A percentile compares a stretch with the other conserved stretches of the same genome.
phyloP scores from a whole-genome alignment of 2,113 vertebrate species.

The Chloropsis cyanopogon region DNA sequence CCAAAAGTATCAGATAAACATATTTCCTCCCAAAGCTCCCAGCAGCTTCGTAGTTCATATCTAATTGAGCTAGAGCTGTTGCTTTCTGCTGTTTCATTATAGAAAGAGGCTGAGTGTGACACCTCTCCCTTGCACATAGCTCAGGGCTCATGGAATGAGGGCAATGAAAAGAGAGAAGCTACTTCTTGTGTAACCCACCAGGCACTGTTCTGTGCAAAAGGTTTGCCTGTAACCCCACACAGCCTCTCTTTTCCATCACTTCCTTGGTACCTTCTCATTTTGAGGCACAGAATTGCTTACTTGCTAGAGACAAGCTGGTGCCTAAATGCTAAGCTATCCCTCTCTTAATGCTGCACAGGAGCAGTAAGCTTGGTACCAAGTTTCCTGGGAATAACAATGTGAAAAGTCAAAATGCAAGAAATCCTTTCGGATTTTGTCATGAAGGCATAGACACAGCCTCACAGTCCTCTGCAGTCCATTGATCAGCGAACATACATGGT shows the following conservation, averaged over 20 bases:
- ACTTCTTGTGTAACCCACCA: not conserved
- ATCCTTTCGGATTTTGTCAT: not conserved
- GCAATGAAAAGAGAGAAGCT: not conserved
- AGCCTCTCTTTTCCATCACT: not conserved
- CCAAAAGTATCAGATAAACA: not conserved
- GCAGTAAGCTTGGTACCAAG: not conserved
- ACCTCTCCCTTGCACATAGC: not conserved
- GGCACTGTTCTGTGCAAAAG: not conserved
- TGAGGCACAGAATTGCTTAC: not conserved
- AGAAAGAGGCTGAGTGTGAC: not conserved
- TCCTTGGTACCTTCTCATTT: not conserved
- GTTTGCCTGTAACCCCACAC: not conserved
- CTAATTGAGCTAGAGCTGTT: not conserved
- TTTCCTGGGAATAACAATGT: not conserved
- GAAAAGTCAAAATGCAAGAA: not conserved
- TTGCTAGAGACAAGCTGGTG: not conserved
- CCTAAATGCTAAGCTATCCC: not conserved
- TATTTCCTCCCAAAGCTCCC: not conserved
- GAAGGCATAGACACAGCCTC: not conserved
- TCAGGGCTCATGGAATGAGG: accelerated
- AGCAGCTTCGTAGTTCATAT: not conserved
- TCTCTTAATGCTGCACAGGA: not conserved
- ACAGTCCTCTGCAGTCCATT: not conserved
- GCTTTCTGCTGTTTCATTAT: not conserved
- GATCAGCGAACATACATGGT: not conserved